Evolutionary conservation across 2,797 vertebrate species (phyloP).

Genomic region (Capromys pilorides): DNA sequence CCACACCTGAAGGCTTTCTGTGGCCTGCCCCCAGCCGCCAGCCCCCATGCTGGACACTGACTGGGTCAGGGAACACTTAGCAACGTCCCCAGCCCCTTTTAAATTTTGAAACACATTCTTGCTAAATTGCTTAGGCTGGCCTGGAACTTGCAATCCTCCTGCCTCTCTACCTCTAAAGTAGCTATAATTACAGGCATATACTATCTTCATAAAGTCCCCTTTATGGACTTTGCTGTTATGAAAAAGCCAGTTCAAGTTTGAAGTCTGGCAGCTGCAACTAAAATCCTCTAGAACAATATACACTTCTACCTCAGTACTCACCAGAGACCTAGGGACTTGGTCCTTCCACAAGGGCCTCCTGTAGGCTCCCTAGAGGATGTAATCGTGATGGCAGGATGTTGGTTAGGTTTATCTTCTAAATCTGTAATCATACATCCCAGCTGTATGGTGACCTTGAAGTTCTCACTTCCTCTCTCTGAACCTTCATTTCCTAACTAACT

Average conservation of each 20-base stretch:
- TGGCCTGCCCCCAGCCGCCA: neutral
- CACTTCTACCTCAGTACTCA: neutral
- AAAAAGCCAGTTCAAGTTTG: slow-evolving; percentile 10
- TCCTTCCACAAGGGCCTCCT: neutral
- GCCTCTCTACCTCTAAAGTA: neutral
- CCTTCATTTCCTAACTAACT: slow-evolving; percentile 59
- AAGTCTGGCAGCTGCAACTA: neutral
- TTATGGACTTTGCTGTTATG: slow-evolving; percentile 16
- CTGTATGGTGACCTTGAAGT: slow-evolving; percentile 45
- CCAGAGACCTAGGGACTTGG: neutral
- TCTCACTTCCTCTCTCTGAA: slow-evolving; percentile 26
- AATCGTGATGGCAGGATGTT: neutral
- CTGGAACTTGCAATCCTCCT: neutral
- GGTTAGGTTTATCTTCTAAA: neutral
- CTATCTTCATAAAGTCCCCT: neutral
- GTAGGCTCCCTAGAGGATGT: neutral
- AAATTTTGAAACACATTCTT: neutral
- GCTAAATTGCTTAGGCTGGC: neutral
- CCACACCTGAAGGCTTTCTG: neutral
- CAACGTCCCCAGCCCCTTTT: neutral
- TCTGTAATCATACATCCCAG: neutral
- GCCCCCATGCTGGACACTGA: neutral
- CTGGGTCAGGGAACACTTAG: neutral
- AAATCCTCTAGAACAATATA: neutral
- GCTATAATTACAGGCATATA: neutral